Evolutionary conservation across 2,113 vertebrate genomes (phyloP).

Genomic region (Cephalopterus ornatus): DNA sequence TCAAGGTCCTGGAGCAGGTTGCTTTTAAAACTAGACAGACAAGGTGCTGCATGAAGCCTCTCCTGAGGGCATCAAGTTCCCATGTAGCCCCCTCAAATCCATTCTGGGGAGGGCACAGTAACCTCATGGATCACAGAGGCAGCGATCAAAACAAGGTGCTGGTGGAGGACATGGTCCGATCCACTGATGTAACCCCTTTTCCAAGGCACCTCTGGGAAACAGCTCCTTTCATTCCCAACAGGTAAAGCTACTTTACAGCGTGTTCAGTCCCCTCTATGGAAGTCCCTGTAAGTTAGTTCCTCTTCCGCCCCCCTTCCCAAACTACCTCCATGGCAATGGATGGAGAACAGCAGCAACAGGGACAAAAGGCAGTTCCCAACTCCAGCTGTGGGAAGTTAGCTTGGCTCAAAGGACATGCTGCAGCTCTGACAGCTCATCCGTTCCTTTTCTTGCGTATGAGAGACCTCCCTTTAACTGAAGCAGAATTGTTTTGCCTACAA

Average conservation of each 20-base stretch:
- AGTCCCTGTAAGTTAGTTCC: background rate
- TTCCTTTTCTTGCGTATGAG: accelerated
- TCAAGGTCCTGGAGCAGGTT: background rate
- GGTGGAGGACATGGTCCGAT: background rate
- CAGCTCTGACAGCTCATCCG: background rate
- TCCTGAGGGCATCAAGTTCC: background rate
- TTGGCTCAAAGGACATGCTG: background rate
- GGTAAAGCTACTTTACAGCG: background rate
- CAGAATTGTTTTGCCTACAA: background rate
- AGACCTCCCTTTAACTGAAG: background rate
- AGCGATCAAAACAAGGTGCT: background rate
- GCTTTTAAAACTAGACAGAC: background rate
- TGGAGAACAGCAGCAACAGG: background rate
- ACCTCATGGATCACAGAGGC: accelerated
- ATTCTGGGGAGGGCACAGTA: accelerated
- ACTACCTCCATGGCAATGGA: background rate
- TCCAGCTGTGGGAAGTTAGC: background rate
- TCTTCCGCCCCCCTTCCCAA: background rate
- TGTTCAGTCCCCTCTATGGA: background rate
- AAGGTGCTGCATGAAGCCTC: background rate
- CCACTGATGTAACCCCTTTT: background rate
- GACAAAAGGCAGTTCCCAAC: background rate
- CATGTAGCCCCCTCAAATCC: accelerated
- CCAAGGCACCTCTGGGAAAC: background rate
- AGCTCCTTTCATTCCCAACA: background rate